Percentiles rank a stretch among this genome's conserved stretches.
Evolutionary conservation across 64 coral and sea anemone genomes (phyloP).

Genomic region (Pachyseris speciosa): DNA sequence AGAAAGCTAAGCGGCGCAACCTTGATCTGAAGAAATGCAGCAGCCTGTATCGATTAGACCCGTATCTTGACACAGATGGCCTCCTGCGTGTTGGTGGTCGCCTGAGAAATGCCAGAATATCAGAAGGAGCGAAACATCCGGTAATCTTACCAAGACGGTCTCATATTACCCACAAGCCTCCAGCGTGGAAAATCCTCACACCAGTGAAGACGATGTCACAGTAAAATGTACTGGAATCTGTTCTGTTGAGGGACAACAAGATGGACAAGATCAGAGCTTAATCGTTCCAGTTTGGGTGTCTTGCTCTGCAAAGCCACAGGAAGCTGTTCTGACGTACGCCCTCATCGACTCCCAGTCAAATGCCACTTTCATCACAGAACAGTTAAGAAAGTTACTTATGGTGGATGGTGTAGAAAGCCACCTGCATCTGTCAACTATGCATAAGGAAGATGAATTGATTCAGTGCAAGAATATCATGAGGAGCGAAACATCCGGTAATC

Average conservation of each 20-base stretch:
- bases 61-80: background rate
- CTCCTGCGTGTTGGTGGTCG: slow-evolving; percentile 27
- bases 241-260: slow-evolving; percentile 2
- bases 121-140: background rate
- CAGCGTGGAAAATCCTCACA: background rate
- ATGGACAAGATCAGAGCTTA: slow-evolving; percentile 30
- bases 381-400: slow-evolving; percentile 25
- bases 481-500: slow-evolving; percentile 9
- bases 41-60: slow-evolving; percentile 1
- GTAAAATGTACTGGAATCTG: slow-evolving; percentile 31
- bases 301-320: background rate
- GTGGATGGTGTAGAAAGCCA: slow-evolving; percentile 50
- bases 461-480: slow-evolving; percentile 37
- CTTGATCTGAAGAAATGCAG: slow-evolving; percentile 30
- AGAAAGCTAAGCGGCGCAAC: slow-evolving; percentile 3
- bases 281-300: slow-evolving; percentile 42
- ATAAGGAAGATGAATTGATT: slow-evolving; percentile 63
- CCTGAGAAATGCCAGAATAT: background rate
- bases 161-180: background rate
- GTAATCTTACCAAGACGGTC: slow-evolving; percentile 32
- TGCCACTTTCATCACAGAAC: slow-evolving; percentile 79
- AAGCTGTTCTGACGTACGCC: slow-evolving; percentile 53
- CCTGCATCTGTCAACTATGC: slow-evolving; percentile 68
- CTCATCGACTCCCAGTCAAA: slow-evolving; percentile 62
- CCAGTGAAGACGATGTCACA: slow-evolving; percentile 3